These are phyloP conservation scores for Nerophis lumbriciformis DNA, from an alignment of 2,113 vertebrate genomes.

Conservation along the genomic window DNA sequence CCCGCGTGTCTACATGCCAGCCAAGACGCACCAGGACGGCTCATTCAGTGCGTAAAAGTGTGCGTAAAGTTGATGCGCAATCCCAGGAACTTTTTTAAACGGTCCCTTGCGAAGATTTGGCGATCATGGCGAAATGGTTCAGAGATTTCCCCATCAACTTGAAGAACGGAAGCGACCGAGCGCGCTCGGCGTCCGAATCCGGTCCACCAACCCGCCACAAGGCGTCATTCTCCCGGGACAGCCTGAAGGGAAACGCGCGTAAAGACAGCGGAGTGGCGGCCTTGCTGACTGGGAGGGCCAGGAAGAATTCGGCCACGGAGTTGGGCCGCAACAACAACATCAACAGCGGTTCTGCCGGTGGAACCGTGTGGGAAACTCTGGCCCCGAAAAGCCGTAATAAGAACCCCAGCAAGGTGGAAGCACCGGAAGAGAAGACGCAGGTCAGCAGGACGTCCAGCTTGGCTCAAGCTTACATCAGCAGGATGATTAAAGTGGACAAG, in stretches of 20 bases:
- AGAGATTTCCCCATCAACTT: conserved; percentile 88
- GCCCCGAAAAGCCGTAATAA: conserved; percentile 80
- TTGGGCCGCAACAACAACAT: conserved; percentile 62
- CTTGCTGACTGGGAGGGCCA: conserved; percentile 72
- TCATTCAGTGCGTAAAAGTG: conserved; percentile 27
- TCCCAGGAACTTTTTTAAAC: background rate
- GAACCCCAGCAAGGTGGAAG: conserved; percentile 74
- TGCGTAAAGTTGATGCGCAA: conserved; percentile 45
- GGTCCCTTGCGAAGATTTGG: conserved; percentile 1
- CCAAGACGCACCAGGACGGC: conserved; percentile 28
- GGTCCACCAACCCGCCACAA: conserved; percentile 70
- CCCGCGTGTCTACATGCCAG: conserved; percentile 17
- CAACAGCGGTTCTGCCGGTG: conserved; percentile 51
- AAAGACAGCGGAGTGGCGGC: conserved; percentile 70
- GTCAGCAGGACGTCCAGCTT: conserved; percentile 65
- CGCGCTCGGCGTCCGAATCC: conserved; percentile 75
- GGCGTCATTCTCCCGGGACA: conserved; percentile 65
- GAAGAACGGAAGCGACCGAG: conserved; percentile 82
- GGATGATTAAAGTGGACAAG: conserved; percentile 92
- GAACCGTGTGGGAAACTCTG: conserved; percentile 77
- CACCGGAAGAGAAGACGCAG: conserved; percentile 70
- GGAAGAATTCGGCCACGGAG: conserved; percentile 84
- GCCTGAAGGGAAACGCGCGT: conserved; percentile 69
- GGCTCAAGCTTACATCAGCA: conserved; percentile 86
- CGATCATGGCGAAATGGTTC: conserved; percentile 91